A percentile compares a stretch with the other conserved stretches of the same genome.
These are phyloP conservation scores for Epinephelus awoara DNA, from an alignment of 2,797 vertebrate genomes.

Conservation along the genomic window DNA sequence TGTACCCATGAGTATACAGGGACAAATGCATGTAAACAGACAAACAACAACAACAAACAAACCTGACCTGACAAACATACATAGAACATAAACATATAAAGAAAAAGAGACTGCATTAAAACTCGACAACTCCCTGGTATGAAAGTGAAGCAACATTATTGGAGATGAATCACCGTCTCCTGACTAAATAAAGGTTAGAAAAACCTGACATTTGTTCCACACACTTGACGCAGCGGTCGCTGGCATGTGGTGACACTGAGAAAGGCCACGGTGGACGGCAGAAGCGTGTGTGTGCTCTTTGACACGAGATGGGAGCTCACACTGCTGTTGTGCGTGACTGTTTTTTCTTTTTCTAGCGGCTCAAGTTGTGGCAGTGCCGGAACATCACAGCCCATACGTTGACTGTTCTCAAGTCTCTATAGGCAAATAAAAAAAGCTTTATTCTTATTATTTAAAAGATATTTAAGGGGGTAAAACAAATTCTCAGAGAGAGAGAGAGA, in stretches of 20 bases:
- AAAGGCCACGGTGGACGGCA: constrained; percentile 55
- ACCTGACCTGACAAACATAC: too few species aligned
- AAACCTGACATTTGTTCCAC: constrained; percentile 67
- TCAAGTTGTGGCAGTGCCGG: constrained; percentile 16
- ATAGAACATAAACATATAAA: too few species aligned
- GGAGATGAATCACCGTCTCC: constrained; percentile 42
- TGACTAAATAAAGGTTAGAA: constrained; percentile 61
- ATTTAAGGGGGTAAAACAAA: not conserved
- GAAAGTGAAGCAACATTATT: constrained; percentile 21
- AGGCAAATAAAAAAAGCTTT: not conserved
- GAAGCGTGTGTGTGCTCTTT: constrained; percentile 35
- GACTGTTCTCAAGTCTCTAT: constrained; percentile 8
- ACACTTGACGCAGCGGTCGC: constrained; percentile 37
- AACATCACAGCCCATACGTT: constrained; percentile 34
- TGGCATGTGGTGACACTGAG: constrained; percentile 59
- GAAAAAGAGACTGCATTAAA: constrained; percentile 3
- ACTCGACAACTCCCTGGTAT: not conserved
- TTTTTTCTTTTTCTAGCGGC: not conserved
- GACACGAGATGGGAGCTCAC: constrained; percentile 54
- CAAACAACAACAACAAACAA: too few species aligned
- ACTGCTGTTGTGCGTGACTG: constrained; percentile 3
- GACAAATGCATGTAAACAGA: too few species aligned
- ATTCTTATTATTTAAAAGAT: not conserved
- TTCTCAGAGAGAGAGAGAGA: constrained; percentile 26
- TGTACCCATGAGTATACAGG: too few species aligned